Evolutionary conservation across 2,797 vertebrate genomes (phyloP), one percentile per base, ranked within the genome.

Genomic region (Limnodromus scolopaceus): DNA sequence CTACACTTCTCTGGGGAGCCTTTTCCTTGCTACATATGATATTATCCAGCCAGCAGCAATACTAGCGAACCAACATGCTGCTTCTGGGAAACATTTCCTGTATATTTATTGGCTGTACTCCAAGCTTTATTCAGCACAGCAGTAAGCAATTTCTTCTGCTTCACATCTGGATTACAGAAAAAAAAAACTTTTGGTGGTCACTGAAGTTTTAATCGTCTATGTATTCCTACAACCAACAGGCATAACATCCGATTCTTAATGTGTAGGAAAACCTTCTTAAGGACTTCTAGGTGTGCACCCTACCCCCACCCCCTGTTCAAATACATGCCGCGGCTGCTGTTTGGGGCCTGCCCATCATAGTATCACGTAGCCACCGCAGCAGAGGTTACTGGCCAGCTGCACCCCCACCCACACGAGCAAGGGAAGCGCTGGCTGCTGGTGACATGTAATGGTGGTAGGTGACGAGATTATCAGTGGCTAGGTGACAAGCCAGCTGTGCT

Each of bases 401-500:
- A 23, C 15, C 83, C 38, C 34, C 70, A 76, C 34, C 53, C 58
- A 1, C 2, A 2, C 0, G 5, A 78, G 51, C 5, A 30, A 72
- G 51, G 57, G 72, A 82, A 58, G 81, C 46, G 13, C 27, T 39
- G 60, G 41, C 64, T 89, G 81, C 80, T 68, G 45, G 86, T 84
- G 91, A 66, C 53, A 61, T 0, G 32, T 13, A 45, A 51, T 8
- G 10, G 76, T 58, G 78, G 55, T 17, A 39, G 54, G 57, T 39
- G 77, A 84, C 5, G 25, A 72, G 30, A 30, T 58, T 70, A 65
- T 43, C 80, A 25, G 64, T 39, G 58, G 79, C 71, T n/a, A 45
- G 58, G 71, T 48, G 74, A 85, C 30, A 54, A 77, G 54, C 84
- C 75, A 92, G 85, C 70, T 94, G 70, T 89, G 90, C 84, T 80